Evolutionary conservation across 2,888 invertebrate species (phyloP), one percentile per base, ranked within the genome.

Genomic region (Bellardia pandia): DNA sequence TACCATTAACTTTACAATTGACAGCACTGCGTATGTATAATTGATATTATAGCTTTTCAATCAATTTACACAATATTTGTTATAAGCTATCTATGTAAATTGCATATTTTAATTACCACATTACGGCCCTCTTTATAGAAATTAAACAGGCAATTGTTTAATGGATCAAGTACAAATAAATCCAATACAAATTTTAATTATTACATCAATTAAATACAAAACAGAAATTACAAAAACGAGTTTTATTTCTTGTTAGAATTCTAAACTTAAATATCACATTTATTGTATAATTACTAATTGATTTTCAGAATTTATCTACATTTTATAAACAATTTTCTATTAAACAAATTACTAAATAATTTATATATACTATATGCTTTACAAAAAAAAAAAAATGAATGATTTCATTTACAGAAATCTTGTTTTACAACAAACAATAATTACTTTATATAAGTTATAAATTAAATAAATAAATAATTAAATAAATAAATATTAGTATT

Each of bases 401-500:
- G 8, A 40, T 16, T 9, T 42, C 8, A 40, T 42, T 11, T 16
- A 76, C 23, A 64, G 8, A 37, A 76, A 76, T 2, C 48, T 62
- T 79, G 79, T 40, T 72, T 72, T 72, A 78, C 14, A 78, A 84
- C 60, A 84, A 83, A 78, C 72, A 84, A 74, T 74, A 33, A 74
- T 68, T 13, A 56, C 56, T 56, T 58, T 53, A 48, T 2, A 13
- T 48, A 23, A 42, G 16, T 76, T 37, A 16, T 9, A 14, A 58
- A 58, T 45, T 23, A 11, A 45, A 13, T 58, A 51, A 62, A 37
- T 37, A 37, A 37, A 2, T 37, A n/a, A 42, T 48, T 40, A 64
- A 33, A 4, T 64, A 23, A 30, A 48, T 37, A 48, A 62, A 62
- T 33, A 60, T 14, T 66, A 53, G 11, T 40, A 53, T 7, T 53